Percentiles rank a stretch among this genome's conserved stretches.
Conservation (phyloP, 2,888 invertebrate genomes). For the Brenthis ino region DNA sequence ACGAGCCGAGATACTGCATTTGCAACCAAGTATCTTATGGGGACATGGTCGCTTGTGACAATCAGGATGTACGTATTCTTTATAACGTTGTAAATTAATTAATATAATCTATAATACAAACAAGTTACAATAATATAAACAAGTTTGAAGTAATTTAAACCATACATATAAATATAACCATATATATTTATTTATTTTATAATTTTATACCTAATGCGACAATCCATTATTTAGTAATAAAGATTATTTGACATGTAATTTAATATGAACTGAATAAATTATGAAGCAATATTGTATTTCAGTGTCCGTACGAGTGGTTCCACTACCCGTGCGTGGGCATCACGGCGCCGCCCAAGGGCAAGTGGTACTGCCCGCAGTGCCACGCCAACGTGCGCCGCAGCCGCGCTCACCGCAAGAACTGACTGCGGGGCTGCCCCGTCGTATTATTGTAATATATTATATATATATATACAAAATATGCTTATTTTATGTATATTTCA, state of each 20-base stretch:
- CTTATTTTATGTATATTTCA: no score
- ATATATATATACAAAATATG: no score
- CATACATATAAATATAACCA: no score
- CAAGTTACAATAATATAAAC: no score
- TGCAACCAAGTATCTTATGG: slow-evolving; percentile 99
- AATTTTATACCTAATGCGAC: no score
- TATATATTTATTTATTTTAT: no score
- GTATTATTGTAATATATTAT: no score
- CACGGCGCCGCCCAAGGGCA: slow-evolving; percentile 97
- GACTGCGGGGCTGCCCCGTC: neutral
- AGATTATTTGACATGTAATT: no score
- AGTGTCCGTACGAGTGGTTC: slow-evolving; percentile 99
- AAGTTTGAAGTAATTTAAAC: no score
- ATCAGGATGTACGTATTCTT: slow-evolving; percentile 90
- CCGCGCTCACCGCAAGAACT: slow-evolving; percentile 91
- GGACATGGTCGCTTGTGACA: slow-evolving; percentile 99
- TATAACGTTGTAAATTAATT: neutral
- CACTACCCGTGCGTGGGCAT: slow-evolving; percentile 99
- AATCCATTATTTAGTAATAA: no score
- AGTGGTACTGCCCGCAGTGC: slow-evolving; percentile 99
- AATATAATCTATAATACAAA: no score
- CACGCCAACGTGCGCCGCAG: slow-evolving; percentile 91
- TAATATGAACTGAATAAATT: neutral
- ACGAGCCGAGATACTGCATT: slow-evolving; percentile 96
- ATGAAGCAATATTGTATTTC: slow-evolving; percentile 46